phyloP scores from a whole-genome alignment of 2,888 invertebrate genomes.

The Pteria penguin region DNA sequence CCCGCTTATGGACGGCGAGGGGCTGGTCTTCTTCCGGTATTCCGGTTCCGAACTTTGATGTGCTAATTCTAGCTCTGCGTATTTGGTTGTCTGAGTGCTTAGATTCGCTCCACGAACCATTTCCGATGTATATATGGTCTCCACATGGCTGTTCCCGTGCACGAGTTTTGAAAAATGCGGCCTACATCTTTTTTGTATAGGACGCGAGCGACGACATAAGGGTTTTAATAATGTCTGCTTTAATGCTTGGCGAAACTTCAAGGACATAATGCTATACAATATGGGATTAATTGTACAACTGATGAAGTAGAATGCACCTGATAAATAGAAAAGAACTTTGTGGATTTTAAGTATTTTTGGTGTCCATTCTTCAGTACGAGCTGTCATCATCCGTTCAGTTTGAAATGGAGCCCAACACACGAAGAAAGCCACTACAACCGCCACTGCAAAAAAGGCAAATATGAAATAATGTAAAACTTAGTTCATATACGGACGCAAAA shows the following conservation, averaged over 20 bases:
- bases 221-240: conserved; percentile 83
- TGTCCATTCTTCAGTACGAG: conserved; percentile 82
- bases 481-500: too few relatives aligned
- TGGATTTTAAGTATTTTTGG: conserved; percentile 83
- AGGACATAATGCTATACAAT: conserved; percentile 96
- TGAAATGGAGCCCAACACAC: conserved; percentile 79
- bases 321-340: conserved; percentile 88
- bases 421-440: conserved; percentile 78
- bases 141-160: conserved; percentile 62
- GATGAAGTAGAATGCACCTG: conserved; percentile 93
- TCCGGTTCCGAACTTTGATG: conserved; percentile 23
- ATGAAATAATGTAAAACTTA: too few relatives aligned
- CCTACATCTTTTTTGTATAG: conserved; percentile 34
- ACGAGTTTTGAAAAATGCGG: conserved; percentile 61
- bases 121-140: conserved; percentile 64
- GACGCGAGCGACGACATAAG: conserved; percentile 49
- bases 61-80: conserved; percentile 21
- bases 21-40: conserved; percentile 26
- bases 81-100: conserved; percentile 12
- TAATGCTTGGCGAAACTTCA: conserved; percentile 95
- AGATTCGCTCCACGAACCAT: conserved; percentile 36
- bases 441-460: conserved; percentile 76
- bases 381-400: conserved; percentile 83
- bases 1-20: conserved; percentile 37
- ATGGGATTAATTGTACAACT: conserved; percentile 96